Conservation (phyloP, 2,113 vertebrate species). For the Strix aluco region DNA sequence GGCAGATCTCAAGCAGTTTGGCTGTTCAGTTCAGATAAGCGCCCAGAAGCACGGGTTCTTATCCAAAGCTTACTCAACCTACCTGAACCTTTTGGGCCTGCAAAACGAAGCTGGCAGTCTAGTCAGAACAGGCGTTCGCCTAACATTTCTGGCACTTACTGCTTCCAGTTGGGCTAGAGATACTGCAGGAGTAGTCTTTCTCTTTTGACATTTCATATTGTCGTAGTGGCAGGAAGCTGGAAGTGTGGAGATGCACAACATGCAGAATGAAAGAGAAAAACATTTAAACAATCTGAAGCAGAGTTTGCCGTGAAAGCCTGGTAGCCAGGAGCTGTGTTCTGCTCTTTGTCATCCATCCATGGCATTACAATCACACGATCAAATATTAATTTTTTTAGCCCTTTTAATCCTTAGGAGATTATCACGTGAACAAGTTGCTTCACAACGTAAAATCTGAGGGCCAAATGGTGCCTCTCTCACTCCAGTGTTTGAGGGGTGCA, state of each 20-base stretch:
- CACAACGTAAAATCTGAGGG: neutral
- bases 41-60: neutral
- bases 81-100: constrained; percentile 42
- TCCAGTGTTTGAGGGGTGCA: neutral
- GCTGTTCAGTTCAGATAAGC: neutral
- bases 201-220: constrained; percentile 32
- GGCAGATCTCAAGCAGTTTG: constrained; percentile 23
- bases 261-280: constrained; percentile 6
- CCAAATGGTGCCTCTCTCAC: neutral
- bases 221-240: constrained; percentile 8
- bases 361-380: neutral
- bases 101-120: constrained; percentile 6
- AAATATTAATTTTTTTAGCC: neutral
- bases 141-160: neutral
- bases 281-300: constrained; percentile 16
- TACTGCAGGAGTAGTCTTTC: constrained; percentile 38
- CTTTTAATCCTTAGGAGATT: neutral
- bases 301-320: neutral
- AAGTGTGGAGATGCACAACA: neutral
- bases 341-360: neutral
- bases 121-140: neutral
- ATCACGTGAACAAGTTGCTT: neutral
- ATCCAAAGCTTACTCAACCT: constrained; percentile 53
- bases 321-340: neutral
- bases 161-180: constrained; percentile 39